Evolutionary conservation across 2,888 invertebrate species (phyloP), one percentile per base, ranked within the genome.

Genomic region (Napeogenes inachia): DNA sequence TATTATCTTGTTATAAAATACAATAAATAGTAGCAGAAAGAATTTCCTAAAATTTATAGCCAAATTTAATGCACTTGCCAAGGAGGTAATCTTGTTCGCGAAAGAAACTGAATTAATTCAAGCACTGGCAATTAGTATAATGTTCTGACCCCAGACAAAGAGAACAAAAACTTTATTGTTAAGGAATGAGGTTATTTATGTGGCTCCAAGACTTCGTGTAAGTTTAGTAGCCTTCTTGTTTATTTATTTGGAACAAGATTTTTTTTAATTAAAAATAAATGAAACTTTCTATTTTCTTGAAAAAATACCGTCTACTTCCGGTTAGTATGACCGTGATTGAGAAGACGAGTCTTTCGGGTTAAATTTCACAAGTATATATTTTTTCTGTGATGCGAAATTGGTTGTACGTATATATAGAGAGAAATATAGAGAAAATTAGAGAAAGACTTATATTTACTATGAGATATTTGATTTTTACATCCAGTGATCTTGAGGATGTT

Each of bases 61-160:
- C 30, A 56, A 80, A 74, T 79, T 77, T 71, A 70, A 64, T 66
- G 67, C 61, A 63, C 61, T 67, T 57, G 64, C 64, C 59, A 57
- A 57, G 59, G 55, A 62, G 46, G 60, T 66, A 65, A 65, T 68
- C 68, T 69, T 33, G 21, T 38, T 60, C 57, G 45, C 61, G 60
- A 59, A 65, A 64, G 61, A 63, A 62, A 56, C 54, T 56, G 61
- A 65, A 68, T 65, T 61, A 62, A 61, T 65, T 65, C 59, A 54
- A 62, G 62, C 57, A 57, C 60, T 60, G 46, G 59, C 63, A 62
- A 66, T 66, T 66, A 66, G 61, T 45, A 54, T 54, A 64, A 69
- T 67, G 67, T 65, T 68, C 59, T 50, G 56, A 60, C 57, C 54
- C 62, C 45, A 55, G 50, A 53, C 21, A 56, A 45, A 45, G 45